phyloP scores from a whole-genome alignment of 2,113 vertebrate species.

The Lampris incognitus region DNA sequence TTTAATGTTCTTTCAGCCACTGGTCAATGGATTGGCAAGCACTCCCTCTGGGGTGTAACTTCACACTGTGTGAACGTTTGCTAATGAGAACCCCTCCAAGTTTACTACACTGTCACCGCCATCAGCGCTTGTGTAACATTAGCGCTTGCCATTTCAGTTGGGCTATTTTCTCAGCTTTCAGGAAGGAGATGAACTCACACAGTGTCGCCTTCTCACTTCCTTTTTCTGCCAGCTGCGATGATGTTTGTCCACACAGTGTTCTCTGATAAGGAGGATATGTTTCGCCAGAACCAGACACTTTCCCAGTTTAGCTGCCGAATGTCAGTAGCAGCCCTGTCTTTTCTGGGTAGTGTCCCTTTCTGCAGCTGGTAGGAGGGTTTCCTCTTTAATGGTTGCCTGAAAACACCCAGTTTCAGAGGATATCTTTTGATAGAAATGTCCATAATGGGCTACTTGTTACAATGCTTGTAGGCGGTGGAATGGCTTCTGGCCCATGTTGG shows the following conservation, averaged over 20 bases:
- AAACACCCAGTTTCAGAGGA: background rate
- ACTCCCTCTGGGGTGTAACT: background rate
- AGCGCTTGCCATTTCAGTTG: background rate
- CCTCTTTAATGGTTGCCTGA: background rate
- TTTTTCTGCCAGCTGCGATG: conserved; percentile 56
- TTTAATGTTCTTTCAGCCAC: conserved; percentile 17
- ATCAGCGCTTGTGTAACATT: conserved; percentile 11
- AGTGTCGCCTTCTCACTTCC: conserved; percentile 64
- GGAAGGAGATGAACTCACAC: conserved; percentile 71
- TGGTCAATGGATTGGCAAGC: conserved; percentile 2
- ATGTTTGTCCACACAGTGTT: conserved; percentile 42
- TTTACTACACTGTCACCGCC: background rate
- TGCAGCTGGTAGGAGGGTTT: conserved; percentile 5
- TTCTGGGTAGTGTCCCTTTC: conserved; percentile 3
- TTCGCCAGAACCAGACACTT: conserved; percentile 27
- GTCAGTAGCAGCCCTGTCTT: background rate
- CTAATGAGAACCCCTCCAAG: conserved; percentile 24
- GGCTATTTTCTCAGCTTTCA: conserved; percentile 48
- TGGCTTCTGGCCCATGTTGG: background rate
- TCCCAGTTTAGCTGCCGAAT: conserved; percentile 24
- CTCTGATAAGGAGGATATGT: conserved; percentile 42
- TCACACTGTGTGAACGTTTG: background rate
- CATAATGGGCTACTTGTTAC: background rate
- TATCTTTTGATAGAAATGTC: conserved; percentile 1
- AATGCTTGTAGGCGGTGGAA: background rate